Evolutionary conservation across 2,888 invertebrate species (phyloP).

Genomic region (Epinotia ramella): DNA sequence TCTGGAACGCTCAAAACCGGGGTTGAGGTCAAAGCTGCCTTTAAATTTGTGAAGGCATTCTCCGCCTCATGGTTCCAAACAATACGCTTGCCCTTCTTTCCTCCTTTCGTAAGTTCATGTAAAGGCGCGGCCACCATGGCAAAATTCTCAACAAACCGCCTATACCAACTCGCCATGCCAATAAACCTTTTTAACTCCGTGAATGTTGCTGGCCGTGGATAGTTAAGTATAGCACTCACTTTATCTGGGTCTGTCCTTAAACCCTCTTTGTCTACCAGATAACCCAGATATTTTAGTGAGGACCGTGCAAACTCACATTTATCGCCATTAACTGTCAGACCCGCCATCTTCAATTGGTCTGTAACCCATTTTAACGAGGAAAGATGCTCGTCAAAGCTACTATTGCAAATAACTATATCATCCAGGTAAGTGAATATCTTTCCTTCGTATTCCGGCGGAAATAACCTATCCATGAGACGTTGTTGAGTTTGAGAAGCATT

Average conservation of each 20-base stretch:
- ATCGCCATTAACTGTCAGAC: not conserved
- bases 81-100: constrained; percentile 5
- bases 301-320: constrained; percentile 12
- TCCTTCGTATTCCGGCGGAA: too few species aligned
- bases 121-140: constrained; percentile 18
- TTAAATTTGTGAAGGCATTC: not conserved
- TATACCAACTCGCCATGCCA: constrained; percentile 22
- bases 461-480: too few species aligned
- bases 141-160: constrained; percentile 24
- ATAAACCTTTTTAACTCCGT: constrained; percentile 18
- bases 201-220: constrained; percentile 9
- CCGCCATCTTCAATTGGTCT: not conserved
- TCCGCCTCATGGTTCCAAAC: constrained; percentile 16
- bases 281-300: constrained; percentile 1
- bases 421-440: too few species aligned
- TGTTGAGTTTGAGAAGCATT: too few species aligned
- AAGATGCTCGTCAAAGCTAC: not conserved
- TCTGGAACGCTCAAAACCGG: constrained; percentile 14
- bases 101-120: constrained; percentile 22
- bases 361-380: not conserved
- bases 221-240: constrained; percentile 8
- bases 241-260: constrained; percentile 20
- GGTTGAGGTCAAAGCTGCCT: constrained; percentile 1
- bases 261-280: constrained; percentile 16
- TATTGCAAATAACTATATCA: too few species aligned